A percentile compares a stretch with the other conserved stretches of the same genome.
Evolutionary conservation across 23 tunicate species (phyloP).

Genomic region (Halocynthia aurantium): DNA sequence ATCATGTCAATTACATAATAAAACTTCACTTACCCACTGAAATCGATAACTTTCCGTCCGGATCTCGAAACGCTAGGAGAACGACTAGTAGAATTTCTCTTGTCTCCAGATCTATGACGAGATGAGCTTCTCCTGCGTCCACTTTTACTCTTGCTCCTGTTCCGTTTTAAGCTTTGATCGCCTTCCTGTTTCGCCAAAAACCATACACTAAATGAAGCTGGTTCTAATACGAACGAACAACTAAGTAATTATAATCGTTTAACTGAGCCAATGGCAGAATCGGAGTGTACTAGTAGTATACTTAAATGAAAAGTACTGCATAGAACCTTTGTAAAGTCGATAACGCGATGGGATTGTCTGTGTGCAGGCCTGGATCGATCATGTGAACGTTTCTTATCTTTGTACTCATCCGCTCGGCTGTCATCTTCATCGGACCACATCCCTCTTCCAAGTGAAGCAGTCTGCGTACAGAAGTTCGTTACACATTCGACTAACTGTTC

Average conservation of each 20-base stretch:
- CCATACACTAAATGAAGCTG: too few relatives aligned
- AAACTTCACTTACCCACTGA: slow-evolving; percentile 5
- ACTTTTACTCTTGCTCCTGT: slow-evolving; percentile 3
- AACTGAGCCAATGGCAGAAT: background rate
- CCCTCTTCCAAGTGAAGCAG: slow-evolving; percentile 39
- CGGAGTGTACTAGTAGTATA: background rate
- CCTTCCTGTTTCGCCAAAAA: slow-evolving; percentile 10
- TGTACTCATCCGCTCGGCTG: background rate
- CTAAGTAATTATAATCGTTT: too few relatives aligned
- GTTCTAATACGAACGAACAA: too few relatives aligned
- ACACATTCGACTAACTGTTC: too few relatives aligned
- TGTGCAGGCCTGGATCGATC: background rate
- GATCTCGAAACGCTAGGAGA: slow-evolving; percentile 2
- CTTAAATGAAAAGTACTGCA: background rate
- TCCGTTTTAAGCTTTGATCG: slow-evolving; percentile 10
- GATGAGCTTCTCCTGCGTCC: slow-evolving; percentile 7
- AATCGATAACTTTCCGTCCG: slow-evolving; percentile 13
- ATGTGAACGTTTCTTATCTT: slow-evolving; percentile 18
- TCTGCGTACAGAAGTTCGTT: background rate
- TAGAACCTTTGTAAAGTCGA: slow-evolving; percentile 47
- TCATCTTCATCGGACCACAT: slow-evolving; percentile 84
- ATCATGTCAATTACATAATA: too few relatives aligned
- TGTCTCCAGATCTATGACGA: slow-evolving; percentile 5
- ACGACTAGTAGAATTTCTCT: slow-evolving; percentile 9
- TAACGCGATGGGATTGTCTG: slow-evolving; percentile 63